Evolutionary conservation across 2,113 vertebrate genomes (phyloP).

Genomic region (Hydropotes inermis): DNA sequence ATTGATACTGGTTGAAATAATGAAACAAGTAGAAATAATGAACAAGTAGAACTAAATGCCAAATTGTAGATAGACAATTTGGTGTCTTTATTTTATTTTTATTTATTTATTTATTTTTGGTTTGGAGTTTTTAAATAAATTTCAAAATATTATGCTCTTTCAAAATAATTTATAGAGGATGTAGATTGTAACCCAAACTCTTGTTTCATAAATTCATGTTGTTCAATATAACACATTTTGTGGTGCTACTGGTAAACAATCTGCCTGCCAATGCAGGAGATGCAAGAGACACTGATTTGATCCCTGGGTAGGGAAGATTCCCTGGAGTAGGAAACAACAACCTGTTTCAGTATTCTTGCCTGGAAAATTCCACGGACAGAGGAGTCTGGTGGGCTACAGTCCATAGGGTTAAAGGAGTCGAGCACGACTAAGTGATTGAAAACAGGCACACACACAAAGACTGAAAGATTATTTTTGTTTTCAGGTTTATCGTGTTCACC

Average conservation of each 20-base stretch:
- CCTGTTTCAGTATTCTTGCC: neutral
- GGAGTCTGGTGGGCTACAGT: neutral
- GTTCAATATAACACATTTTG: neutral
- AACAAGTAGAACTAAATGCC: neutral
- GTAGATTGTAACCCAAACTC: neutral
- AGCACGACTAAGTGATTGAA: neutral
- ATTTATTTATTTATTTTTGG: neutral
- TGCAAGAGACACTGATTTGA: neutral
- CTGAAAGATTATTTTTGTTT: neutral
- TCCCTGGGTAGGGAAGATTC: neutral
- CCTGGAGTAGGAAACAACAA: neutral
- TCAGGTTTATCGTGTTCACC: neutral
- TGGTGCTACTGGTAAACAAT: neutral
- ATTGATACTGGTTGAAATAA: neutral
- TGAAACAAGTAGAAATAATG: neutral
- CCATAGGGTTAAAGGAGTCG: neutral
- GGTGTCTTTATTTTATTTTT: neutral
- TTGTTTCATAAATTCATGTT: neutral
- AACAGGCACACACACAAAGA: neutral
- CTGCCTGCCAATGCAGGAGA: neutral
- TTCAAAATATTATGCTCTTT: neutral
- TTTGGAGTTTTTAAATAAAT: neutral
- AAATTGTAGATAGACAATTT: neutral
- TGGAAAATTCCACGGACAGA: neutral
- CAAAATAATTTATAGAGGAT: neutral